Evolutionary conservation across 2,113 vertebrate genomes (phyloP), one percentile per base, ranked within the genome.

Genomic region (Athene cunicularia): DNA sequence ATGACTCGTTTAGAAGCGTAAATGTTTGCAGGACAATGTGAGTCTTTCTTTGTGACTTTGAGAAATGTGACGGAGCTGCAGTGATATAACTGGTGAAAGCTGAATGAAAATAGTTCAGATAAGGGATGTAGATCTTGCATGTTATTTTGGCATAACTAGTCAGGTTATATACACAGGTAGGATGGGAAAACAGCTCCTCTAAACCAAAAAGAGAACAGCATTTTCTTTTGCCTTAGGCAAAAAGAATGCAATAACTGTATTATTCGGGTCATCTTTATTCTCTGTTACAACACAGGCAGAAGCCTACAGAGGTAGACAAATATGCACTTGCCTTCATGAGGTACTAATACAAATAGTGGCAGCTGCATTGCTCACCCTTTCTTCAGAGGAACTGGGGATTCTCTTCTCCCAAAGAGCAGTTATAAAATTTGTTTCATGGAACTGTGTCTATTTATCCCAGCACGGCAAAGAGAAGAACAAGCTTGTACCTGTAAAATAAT

Each of bases 401-500:
- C 12, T 68, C 26, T 71, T 86, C n/a, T 60, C 33, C 19, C 23
- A 32, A n/a, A 58, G 19, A 72, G 8, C 27, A 55, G 39, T 11
- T 47, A 37, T 18, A 86, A 90, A 90, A 56, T 4, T 62, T 63
- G 28, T 41, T 83, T 60, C 23, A 32, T 39, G 30, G 53, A 80
- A 67, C 45, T 76, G 3, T n/a, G 5, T 11, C 19, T 39, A 5
- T 41, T 33, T 20, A 43, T 41, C 26, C 45, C 33, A 76, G 23
- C 1, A 35, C 0, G 1, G 28, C 16, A 21, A 63, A 37, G 19
- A 12, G 23, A 83, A 59, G 21, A 4, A 66, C 27, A 59, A 55
- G 18, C 18, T 58, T 4, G 0, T 16, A 39, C 7, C 23, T 5
- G 14, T 22, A 7, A 64, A 86, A 88, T 3, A 39, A 20, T 2